phyloP scores from a whole-genome alignment of 2,888 invertebrate genomes.

The Taenaris catops region DNA sequence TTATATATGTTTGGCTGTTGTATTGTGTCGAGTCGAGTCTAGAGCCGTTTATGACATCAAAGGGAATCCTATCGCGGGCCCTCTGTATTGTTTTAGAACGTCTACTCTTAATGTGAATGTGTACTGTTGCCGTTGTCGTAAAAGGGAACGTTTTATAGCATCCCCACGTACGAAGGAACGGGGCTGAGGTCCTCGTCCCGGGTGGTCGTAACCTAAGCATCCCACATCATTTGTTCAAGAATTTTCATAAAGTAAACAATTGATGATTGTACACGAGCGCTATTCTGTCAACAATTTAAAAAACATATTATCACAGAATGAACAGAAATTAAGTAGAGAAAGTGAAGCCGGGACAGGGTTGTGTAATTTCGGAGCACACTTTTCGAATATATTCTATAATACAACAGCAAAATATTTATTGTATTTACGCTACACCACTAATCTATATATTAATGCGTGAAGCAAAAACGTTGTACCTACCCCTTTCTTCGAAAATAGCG shows the following conservation, averaged over 20 bases:
- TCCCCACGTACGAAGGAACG: slow-evolving; percentile 35
- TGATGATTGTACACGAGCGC: too few species aligned
- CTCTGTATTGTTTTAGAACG: slow-evolving; percentile 41
- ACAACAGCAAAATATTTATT: too few species aligned
- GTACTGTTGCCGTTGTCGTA: slow-evolving; percentile 53
- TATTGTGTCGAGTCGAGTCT: slow-evolving; percentile 31
- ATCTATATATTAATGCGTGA: too few species aligned
- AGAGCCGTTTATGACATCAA: slow-evolving; percentile 46
- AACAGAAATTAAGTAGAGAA: too few species aligned
- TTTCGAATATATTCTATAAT: too few species aligned
- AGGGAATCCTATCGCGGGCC: slow-evolving; percentile 49
- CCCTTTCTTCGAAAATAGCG: too few species aligned
- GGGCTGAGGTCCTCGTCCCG: slow-evolving; percentile 42
- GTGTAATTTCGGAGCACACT: too few species aligned
- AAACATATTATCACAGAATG: too few species aligned
- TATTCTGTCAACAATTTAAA: too few species aligned
- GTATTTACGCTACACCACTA: too few species aligned
- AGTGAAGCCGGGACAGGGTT: too few species aligned
- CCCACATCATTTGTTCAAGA: slow-evolving; percentile 47
- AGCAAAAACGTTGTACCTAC: too few species aligned
- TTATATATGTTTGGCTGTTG: slow-evolving; percentile 29
- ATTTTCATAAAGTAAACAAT: slow-evolving; percentile 48
- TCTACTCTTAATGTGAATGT: slow-evolving; percentile 35
- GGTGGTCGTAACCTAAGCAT: slow-evolving; percentile 55
- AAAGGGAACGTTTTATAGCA: slow-evolving; percentile 58